Conservation (phyloP, 2,113 vertebrate species). For the Xyrauchen texanus region DNA sequence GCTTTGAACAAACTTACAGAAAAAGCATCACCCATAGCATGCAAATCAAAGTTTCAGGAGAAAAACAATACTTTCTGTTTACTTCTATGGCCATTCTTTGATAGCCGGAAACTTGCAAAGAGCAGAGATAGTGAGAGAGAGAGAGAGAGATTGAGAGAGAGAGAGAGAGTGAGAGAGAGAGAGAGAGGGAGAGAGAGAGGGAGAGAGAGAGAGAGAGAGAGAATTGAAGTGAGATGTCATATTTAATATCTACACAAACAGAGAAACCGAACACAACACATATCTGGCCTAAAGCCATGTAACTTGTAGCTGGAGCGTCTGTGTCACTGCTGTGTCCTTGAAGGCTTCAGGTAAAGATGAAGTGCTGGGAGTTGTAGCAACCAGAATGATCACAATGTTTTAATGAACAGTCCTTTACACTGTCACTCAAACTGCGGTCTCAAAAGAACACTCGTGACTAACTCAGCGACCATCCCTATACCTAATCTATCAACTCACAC, state of each 20-base stretch:
- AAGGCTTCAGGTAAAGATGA: slow-evolving; percentile 75
- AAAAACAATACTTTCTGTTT: slow-evolving; percentile 25
- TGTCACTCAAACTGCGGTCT: slow-evolving; percentile 51
- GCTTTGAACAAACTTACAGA: no score
- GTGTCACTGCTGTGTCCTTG: slow-evolving; percentile 79
- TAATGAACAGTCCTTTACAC: slow-evolving; percentile 55
- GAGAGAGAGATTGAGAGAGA: slow-evolving; percentile 28
- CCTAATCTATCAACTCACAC: slow-evolving; percentile 1
- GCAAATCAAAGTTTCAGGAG: slow-evolving; percentile 6
- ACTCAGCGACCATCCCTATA: neutral
- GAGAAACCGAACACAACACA: slow-evolving; percentile 70
- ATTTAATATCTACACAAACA: slow-evolving; percentile 77
- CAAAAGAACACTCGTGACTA: slow-evolving; percentile 32
- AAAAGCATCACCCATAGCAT: no score
- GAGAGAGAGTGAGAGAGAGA: slow-evolving; percentile 28
- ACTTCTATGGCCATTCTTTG: slow-evolving; percentile 65
- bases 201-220: slow-evolving; percentile 23
- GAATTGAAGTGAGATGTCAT: slow-evolving; percentile 73
- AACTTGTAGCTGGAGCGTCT: slow-evolving; percentile 70
- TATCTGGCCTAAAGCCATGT: slow-evolving; percentile 80
- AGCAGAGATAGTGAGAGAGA: slow-evolving; percentile 20
- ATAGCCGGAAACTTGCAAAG: slow-evolving; percentile 66
- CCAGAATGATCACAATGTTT: slow-evolving; percentile 53
- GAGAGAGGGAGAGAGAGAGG: slow-evolving; percentile 28
- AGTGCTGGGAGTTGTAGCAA: slow-evolving; percentile 64